Percentiles rank a stretch among this genome's conserved stretches.
phyloP scores from a whole-genome alignment of 2,113 vertebrate genomes.

The Sinocyclocheilus anshuiensis region DNA sequence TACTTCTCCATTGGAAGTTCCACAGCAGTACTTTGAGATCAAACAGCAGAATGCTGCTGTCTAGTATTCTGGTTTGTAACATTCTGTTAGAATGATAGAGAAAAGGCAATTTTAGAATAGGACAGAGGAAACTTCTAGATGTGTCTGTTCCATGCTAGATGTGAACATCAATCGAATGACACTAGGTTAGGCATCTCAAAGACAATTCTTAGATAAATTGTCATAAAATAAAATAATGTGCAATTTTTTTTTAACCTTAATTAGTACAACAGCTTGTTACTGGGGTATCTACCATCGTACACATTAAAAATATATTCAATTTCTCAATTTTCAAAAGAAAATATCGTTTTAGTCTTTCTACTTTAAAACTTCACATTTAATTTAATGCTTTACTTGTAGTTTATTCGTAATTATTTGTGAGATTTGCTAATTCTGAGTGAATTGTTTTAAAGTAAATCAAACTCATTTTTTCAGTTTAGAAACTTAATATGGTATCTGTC shows the following conservation, averaged over 20 bases:
- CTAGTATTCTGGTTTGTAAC: neutral
- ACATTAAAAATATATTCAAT: too few relatives aligned
- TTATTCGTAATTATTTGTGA: too few relatives aligned
- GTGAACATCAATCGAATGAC: neutral
- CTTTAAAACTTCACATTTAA: too few relatives aligned
- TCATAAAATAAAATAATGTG: neutral
- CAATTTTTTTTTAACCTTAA: neutral
- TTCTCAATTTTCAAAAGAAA: too few relatives aligned
- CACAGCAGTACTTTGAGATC: conserved; percentile 10
- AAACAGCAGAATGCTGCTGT: neutral
- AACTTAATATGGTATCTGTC: neutral
- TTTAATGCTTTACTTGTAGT: too few relatives aligned
- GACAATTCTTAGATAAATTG: neutral
- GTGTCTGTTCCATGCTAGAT: neutral
- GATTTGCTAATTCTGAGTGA: too few relatives aligned
- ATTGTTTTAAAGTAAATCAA: too few relatives aligned
- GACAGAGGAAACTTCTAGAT: neutral
- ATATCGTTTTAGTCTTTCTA: too few relatives aligned
- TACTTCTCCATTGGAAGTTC: neutral
- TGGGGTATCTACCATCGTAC: too few relatives aligned
- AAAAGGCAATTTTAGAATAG: neutral
- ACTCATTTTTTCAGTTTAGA: too few relatives aligned
- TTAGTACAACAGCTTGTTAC: too few relatives aligned
- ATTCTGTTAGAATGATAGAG: neutral
- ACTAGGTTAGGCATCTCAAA: neutral